A percentile compares a stretch with the other conserved stretches of the same genome.
These are phyloP conservation scores for Noctua fimbriata DNA, from an alignment of 2,888 invertebrate genomes.

Conservation along the genomic window DNA sequence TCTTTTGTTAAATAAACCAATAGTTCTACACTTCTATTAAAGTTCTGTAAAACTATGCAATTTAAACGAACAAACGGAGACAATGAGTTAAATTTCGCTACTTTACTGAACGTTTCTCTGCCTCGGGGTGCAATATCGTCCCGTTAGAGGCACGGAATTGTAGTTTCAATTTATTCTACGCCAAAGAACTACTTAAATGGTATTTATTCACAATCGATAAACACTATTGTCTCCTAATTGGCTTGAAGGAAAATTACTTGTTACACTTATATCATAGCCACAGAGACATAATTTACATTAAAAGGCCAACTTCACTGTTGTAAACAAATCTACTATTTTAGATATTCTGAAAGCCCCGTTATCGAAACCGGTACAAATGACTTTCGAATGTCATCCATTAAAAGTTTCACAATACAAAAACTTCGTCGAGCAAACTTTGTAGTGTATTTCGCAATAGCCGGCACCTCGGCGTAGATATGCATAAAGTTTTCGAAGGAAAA, in stretches of 20 bases:
- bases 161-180: background rate
- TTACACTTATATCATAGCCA: background rate
- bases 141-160: conserved; percentile 8
- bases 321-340: conserved; percentile 18
- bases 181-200: too few species aligned
- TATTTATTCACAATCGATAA: background rate
- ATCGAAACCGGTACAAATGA: background rate
- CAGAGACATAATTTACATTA: background rate
- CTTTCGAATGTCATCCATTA: background rate
- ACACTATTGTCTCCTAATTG: background rate
- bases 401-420: conserved; percentile 8
- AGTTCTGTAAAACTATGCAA: conserved; percentile 2
- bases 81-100: conserved; percentile 2
- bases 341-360: conserved; percentile 9
- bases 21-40: background rate
- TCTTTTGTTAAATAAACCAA: background rate
- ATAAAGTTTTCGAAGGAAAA: conserved; percentile 7
- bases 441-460: background rate
- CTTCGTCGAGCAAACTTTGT: background rate
- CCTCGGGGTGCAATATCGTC: background rate
- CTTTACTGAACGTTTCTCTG: background rate
- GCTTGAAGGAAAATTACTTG: background rate
- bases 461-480: background rate
- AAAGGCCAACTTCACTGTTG: background rate
- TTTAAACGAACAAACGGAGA: conserved; percentile 8